These are phyloP conservation scores for Copidosoma floridanum DNA, from an alignment of 1,140 invertebrate genomes.

Conservation along the genomic window DNA sequence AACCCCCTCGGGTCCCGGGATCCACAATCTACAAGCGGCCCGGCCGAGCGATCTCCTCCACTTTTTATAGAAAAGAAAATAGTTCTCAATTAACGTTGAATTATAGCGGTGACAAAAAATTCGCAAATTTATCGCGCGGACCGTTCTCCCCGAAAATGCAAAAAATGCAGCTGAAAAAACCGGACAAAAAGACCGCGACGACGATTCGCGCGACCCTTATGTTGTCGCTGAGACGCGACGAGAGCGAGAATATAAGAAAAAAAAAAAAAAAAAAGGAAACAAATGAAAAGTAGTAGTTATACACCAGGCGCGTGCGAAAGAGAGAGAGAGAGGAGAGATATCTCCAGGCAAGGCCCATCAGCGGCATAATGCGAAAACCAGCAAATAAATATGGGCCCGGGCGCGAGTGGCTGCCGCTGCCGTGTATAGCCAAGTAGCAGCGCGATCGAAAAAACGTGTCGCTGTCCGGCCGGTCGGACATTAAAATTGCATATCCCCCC, in stretches of 20 bases:
- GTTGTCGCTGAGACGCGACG: too few species aligned
- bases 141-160: neutral
- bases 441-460: constrained; percentile 26
- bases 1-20: neutral
- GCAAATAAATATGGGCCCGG: neutral
- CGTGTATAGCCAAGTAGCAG: too few species aligned
- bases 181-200: neutral
- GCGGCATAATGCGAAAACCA: constrained; percentile 1
- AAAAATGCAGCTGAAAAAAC: too few species aligned
- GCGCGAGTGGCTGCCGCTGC: neutral
- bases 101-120: constrained; percentile 13
- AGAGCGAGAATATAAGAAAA: neutral
- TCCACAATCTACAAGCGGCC: neutral
- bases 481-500: constrained; percentile 24
- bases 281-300: neutral
- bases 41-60: too few species aligned
- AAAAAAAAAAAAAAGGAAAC: neutral
- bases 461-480: neutral
- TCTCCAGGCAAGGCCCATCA: neutral
- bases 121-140: neutral
- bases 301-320: neutral
- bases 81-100: constrained; percentile 19
- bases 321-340: neutral
- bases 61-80: constrained; percentile 7
- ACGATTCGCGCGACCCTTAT: too few species aligned